Base-by-base conservation (phyloP, 2,888 invertebrate species). In the Didymodactylos carnosus region DNA sequence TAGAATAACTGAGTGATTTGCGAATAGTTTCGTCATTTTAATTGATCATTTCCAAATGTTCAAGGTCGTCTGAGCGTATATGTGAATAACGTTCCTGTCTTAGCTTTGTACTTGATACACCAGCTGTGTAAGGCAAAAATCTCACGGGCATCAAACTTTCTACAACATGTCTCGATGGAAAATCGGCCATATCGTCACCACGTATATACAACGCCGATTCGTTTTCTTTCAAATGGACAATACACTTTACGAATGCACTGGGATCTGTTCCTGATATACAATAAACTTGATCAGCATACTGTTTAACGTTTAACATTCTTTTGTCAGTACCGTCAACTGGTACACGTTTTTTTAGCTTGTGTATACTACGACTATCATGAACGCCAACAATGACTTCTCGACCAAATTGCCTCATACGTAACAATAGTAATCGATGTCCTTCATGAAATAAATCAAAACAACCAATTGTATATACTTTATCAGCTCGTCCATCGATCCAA, bases 141-240 rank as follows among this genome's bases (percentile, higher is more conserved):
- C 78, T 78, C 4, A 80, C 76, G 11, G 79, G 79, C 80, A 80
- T 80, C 41, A 79, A 76, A 29, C 74, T 71, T 76, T 80, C 80
- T 51, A 78, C 80, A 46, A 79, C 77, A 40, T 78, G 76, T 51
- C 79, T 77, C 6, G 80, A 79, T 3, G 80, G 80, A 75, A 80
- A 80, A 72, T 80, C 76, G n/a, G 77, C 77, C 80, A 80, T 80
- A 73, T 80, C 80, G 73, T 80, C 80, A 23, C 80, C 80, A 2
- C 80, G 77, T n/a, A 80, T 78, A 76, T 80, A 80, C 73, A 80
- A 76, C 69, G 78, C 77, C 27, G 78, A 77, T 70, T 78, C 78
- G 39, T 77, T 76, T 39, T 73, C 53, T 13, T 49, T 72, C 25
- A 76, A 76, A 75, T 78, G 77, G 27, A 78, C 77, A 29, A 80